Evolutionary conservation across 2,113 vertebrate species (phyloP), one percentile per base, ranked within the genome.

Genomic region (Coptodon bakossiorum): DNA sequence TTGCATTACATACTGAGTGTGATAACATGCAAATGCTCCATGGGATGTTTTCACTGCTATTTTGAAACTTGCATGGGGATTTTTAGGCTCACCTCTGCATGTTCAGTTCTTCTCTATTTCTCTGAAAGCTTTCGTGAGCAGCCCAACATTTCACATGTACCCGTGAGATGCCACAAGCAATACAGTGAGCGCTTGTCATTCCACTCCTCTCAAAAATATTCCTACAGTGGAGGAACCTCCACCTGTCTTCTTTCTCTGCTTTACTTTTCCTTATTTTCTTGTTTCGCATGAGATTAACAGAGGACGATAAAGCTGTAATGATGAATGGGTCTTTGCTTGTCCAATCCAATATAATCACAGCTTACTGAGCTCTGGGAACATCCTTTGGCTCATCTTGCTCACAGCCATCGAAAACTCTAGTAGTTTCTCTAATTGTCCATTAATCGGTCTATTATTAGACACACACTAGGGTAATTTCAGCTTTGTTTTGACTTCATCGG

Each of bases 291-390:
- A 22, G 50, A 43, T 19, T 50, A 80, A 85, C 31, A 38, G 53
- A 85, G 86, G 61, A 85, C 24, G 50, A 85, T 78, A 43, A 82
- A 48, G 31, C 43, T 29, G 27, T 34, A 59, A 79, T 57, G 53
- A 82, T 71, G 45, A 78, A 78, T 31, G 10, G 27, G 45, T 53
- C 13, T 27, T 45, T 73, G 52, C 73, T 22, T 10, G n/a, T 89
- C 43, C 57, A 81, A 24, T 61, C 40, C 40, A 83, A n/a, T 36
- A 10, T 84, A 85, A 90, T 88, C 83, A 80, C 63, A 80, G 85
- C 63, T 90, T 90, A 84, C 48, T 54, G 53, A 84, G 79, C 89
- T 90, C n/a, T 31, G 83, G 71, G 86, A 82, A 88, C 90, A 83
- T 90, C 84, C 80, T 83, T 57, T 87, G 63, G 66, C 92, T 91